phyloP scores from a whole-genome alignment of 2,113 vertebrate species.

The Xyliphius kryptos region DNA sequence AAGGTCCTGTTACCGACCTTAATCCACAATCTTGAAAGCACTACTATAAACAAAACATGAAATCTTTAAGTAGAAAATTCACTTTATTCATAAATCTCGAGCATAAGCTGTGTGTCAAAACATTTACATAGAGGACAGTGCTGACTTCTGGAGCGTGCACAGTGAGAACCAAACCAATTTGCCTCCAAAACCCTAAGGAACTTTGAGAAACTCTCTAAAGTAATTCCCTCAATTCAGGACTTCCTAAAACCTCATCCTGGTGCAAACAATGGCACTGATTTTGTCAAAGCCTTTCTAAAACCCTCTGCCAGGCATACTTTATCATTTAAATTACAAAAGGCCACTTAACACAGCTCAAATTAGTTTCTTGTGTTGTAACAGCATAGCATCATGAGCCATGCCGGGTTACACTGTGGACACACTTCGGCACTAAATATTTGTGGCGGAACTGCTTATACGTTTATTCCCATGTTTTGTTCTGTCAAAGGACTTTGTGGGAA shows the following conservation, averaged over 20 bases:
- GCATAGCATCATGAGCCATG: conserved; percentile 61
- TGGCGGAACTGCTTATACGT: no score
- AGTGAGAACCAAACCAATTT: conserved; percentile 63
- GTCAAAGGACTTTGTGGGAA: no score
- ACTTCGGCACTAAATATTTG: no score
- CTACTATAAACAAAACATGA: no score
- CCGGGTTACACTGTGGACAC: no score
- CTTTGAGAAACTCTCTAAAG: conserved; percentile 57
- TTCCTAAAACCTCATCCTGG: conserved; percentile 61
- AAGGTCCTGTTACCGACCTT: no score
- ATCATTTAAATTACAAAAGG: conserved; percentile 72
- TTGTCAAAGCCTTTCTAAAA: conserved; percentile 68
- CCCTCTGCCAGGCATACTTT: conserved; percentile 70
- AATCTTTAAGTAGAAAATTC: no score
- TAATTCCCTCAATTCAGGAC: conserved; percentile 63
- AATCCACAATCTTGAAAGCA: no score
- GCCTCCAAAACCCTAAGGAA: conserved; percentile 62
- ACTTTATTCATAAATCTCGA: conserved; percentile 20
- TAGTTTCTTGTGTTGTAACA: conserved; percentile 61
- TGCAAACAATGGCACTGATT: conserved; percentile 66
- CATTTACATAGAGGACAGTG: conserved; percentile 40
- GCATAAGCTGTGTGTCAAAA: conserved; percentile 7
- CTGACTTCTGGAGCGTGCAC: conserved; percentile 44
- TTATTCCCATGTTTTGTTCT: no score
- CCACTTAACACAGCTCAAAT: conserved; percentile 68